These are phyloP conservation scores for Neosilurus hyrtlii DNA, from an alignment of 2,797 vertebrate species.

Conservation along the genomic window DNA sequence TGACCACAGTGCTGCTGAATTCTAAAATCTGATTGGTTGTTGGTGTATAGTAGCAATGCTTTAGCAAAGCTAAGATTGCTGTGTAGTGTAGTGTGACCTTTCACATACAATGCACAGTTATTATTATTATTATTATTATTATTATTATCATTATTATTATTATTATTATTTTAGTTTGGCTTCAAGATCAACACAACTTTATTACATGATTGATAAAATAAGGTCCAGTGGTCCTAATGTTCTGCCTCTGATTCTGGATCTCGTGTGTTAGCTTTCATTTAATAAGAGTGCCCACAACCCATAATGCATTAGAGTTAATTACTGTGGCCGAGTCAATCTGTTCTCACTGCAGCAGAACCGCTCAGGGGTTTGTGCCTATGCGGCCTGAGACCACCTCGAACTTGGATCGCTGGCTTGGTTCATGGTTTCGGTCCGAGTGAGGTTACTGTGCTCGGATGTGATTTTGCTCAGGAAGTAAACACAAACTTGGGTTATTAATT, in stretches of 20 bases:
- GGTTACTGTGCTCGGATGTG: neutral
- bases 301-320: neutral
- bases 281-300: neutral
- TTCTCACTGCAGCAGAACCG: neutral
- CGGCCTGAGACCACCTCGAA: neutral
- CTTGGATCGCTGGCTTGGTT: neutral
- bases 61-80: no score
- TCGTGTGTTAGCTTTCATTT: neutral
- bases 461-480: neutral
- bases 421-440: neutral
- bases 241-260: neutral
- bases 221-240: neutral
- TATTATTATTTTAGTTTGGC: neutral
- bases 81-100: no score
- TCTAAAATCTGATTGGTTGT: slow-evolving; percentile 10
- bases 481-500: neutral
- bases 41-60: neutral
- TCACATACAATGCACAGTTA: no score
- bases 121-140: no score
- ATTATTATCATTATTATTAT: no score
- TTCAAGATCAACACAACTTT: neutral
- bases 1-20: neutral
- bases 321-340: neutral
- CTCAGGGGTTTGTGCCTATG: neutral
- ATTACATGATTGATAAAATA: neutral